phyloP scores from a whole-genome alignment of 2,888 invertebrate genomes.

The Hemaris fuciformis region DNA sequence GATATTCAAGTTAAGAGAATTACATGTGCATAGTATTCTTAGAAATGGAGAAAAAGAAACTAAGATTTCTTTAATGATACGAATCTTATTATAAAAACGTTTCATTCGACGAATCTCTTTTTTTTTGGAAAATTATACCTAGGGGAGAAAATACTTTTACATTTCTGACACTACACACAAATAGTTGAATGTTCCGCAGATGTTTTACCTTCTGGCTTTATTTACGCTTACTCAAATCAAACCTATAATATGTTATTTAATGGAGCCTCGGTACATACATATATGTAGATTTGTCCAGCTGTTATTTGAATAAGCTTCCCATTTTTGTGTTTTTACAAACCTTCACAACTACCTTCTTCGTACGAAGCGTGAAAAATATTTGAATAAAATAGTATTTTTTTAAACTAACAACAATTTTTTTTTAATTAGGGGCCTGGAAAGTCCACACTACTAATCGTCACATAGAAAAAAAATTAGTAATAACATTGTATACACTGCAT shows the following conservation, averaged over 20 bases:
- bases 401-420: neutral
- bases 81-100: neutral
- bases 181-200: neutral
- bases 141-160: too few species aligned
- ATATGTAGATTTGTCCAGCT: neutral
- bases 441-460: too few species aligned
- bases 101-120: neutral
- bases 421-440: too few species aligned
- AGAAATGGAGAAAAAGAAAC: too few species aligned
- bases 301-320: neutral
- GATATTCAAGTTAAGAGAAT: conserved; percentile 5
- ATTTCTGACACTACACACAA: neutral
- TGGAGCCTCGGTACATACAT: neutral
- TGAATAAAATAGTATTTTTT: neutral
- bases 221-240: neutral
- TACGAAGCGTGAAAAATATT: neutral
- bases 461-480: neutral
- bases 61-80: too few species aligned
- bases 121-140: too few species aligned
- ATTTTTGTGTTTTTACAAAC: neutral
- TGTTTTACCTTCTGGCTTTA: neutral
- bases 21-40: too few species aligned
- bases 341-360: neutral
- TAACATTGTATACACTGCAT: neutral
- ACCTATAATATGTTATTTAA: neutral